phyloP scores from a whole-genome alignment of 2,888 invertebrate species.

The Lithophane leautieri region DNA sequence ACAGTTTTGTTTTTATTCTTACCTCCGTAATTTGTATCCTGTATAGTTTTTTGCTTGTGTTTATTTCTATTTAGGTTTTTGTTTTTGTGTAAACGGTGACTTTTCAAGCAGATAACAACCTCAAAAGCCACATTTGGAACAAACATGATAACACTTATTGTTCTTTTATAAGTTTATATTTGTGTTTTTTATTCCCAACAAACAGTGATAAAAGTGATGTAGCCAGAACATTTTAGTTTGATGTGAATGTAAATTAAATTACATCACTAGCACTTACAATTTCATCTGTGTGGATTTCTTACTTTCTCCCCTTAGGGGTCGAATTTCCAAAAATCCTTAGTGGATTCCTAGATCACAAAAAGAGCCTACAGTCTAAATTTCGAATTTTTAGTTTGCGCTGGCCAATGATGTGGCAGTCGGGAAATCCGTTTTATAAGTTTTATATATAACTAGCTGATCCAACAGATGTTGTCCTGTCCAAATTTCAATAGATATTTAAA shows the following conservation, averaged over 20 bases:
- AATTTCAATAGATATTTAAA: no score
- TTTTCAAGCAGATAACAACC: slow-evolving; percentile 23
- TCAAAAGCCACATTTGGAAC: slow-evolving; percentile 28
- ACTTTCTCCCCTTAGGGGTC: background rate
- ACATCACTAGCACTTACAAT: background rate
- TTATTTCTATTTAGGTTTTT: slow-evolving; percentile 14
- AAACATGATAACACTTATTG: slow-evolving; percentile 29
- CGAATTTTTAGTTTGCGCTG: background rate
- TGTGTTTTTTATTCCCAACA: slow-evolving; percentile 10
- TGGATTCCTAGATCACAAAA: background rate
- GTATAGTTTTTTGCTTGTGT: slow-evolving; percentile 14
- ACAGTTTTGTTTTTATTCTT: slow-evolving; percentile 1
- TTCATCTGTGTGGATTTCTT: background rate
- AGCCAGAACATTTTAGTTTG: slow-evolving; percentile 10
- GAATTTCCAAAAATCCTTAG: background rate
- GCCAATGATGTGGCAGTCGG: background rate
- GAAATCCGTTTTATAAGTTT: background rate
- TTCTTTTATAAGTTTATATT: slow-evolving; percentile 21
- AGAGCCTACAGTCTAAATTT: background rate
- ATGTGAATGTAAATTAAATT: slow-evolving; percentile 4
- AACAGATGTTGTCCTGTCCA: no score
- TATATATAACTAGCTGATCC: no score
- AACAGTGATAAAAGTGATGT: slow-evolving; percentile 4
- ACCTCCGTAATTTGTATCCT: background rate
- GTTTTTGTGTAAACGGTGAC: slow-evolving; percentile 11